Evolutionary conservation across 2,113 vertebrate species (phyloP).

Genomic region (Nyctereutes procyonoides): DNA sequence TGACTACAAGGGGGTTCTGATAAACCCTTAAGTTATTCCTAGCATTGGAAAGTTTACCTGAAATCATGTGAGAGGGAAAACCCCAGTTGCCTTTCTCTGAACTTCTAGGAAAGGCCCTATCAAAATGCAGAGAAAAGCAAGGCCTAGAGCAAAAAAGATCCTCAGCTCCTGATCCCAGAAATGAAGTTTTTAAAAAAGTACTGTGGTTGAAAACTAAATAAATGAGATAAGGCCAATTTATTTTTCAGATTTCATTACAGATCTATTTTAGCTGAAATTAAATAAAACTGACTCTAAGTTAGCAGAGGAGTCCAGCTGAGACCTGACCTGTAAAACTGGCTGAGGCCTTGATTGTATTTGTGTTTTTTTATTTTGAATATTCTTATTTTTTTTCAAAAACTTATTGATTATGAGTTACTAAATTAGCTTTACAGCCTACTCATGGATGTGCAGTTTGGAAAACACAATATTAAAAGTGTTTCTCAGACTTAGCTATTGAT

Average conservation of each 20-base stretch:
- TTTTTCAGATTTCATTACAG: neutral
- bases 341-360: neutral
- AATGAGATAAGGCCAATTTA: neutral
- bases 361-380: neutral
- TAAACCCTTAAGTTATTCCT: neutral
- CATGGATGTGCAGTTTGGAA: neutral
- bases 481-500: neutral
- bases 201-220: neutral
- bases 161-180: neutral
- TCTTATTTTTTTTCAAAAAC: neutral
- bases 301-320: neutral
- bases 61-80: neutral
- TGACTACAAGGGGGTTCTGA: neutral
- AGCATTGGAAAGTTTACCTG: neutral
- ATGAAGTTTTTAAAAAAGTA: neutral
- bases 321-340: neutral
- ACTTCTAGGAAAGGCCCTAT: neutral
- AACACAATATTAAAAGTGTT: neutral
- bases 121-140: neutral
- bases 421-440: neutral
- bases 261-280: neutral
- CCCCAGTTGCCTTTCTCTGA: neutral
- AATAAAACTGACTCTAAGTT: neutral
- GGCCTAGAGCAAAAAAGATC: neutral
- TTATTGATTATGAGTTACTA: neutral